Percentiles rank a stretch among this genome's conserved stretches.
Conservation (phyloP, 2,797 vertebrate species). For the Gobio occitaniae region DNA sequence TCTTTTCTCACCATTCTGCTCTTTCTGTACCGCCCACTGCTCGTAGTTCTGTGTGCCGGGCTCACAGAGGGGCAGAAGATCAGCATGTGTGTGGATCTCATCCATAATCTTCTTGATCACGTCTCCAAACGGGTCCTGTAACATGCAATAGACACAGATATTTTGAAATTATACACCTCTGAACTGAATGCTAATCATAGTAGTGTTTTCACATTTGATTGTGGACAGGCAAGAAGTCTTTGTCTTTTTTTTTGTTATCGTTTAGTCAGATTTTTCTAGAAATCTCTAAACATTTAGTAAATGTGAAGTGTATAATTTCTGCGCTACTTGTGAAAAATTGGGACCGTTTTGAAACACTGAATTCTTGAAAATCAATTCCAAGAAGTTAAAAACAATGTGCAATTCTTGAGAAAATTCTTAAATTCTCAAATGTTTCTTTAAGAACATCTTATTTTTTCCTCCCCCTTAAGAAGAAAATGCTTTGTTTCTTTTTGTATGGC, state of each 20-base stretch:
- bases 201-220: not conserved
- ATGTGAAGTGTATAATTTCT: not conserved
- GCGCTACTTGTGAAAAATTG: too few species aligned
- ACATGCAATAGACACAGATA: constrained; percentile 39
- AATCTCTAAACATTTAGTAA: not conserved
- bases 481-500: too few species aligned
- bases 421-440: too few species aligned
- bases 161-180: not conserved
- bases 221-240: not conserved
- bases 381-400: too few species aligned
- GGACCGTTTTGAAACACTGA: too few species aligned
- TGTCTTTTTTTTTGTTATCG: not conserved
- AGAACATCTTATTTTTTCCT: too few species aligned
- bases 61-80: constrained; percentile 80
- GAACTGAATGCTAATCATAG: not conserved
- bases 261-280: not conserved
- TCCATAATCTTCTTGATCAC: constrained; percentile 90
- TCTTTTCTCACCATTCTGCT: constrained; percentile 81
- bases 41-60: constrained; percentile 93
- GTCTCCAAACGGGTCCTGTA: constrained; percentile 93
- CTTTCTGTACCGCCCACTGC: constrained; percentile 90
- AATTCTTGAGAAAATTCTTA: too few species aligned
- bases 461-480: too few species aligned
- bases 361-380: too few species aligned
- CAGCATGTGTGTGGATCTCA: constrained; percentile 84